Conservation (phyloP, 2,888 invertebrate species). For the Acanthosoma haemorrhoidale region DNA sequence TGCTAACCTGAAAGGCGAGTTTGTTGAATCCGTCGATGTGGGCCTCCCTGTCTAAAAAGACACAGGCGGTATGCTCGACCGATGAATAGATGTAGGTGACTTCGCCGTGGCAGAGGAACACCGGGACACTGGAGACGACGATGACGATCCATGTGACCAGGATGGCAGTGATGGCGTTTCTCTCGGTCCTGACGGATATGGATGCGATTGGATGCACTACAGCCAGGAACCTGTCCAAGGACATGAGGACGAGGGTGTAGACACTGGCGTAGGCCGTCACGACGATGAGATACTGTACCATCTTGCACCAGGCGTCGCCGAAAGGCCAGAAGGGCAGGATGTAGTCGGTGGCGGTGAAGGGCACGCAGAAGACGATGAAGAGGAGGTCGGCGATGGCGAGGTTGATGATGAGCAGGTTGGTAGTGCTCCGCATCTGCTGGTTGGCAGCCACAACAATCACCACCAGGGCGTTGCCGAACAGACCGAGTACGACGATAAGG, state of each 20-base stretch:
- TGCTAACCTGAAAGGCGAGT: constrained; percentile 44
- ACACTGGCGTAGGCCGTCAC: constrained; percentile 91
- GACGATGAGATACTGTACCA: constrained; percentile 84
- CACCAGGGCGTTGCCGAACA: constrained; percentile 78
- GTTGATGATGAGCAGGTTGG: constrained; percentile 86
- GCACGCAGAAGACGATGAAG: constrained; percentile 89
- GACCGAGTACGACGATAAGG: constrained; percentile 77
- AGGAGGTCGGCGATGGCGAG: constrained; percentile 83
- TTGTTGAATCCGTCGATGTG: constrained; percentile 43
- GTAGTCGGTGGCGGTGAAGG: constrained; percentile 88
- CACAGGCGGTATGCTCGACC: constrained; percentile 62
- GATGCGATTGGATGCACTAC: constrained; percentile 89
- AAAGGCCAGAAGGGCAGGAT: constrained; percentile 85
- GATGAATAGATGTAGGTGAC: constrained; percentile 60
- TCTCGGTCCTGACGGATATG: constrained; percentile 73
- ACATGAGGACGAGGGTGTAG: constrained; percentile 90
- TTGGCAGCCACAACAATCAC: constrained; percentile 83
- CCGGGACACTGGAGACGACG: constrained; percentile 69
- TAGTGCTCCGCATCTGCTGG: constrained; percentile 87
- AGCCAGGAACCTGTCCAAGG: constrained; percentile 83
- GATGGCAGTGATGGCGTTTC: constrained; percentile 73
- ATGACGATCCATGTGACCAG: constrained; percentile 76
- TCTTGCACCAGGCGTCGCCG: constrained; percentile 82
- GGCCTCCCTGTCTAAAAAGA: constrained; percentile 55
- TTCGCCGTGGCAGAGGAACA: constrained; percentile 70